Base-by-base conservation (phyloP, 2,888 invertebrate species). In the Stenurella melanura region DNA sequence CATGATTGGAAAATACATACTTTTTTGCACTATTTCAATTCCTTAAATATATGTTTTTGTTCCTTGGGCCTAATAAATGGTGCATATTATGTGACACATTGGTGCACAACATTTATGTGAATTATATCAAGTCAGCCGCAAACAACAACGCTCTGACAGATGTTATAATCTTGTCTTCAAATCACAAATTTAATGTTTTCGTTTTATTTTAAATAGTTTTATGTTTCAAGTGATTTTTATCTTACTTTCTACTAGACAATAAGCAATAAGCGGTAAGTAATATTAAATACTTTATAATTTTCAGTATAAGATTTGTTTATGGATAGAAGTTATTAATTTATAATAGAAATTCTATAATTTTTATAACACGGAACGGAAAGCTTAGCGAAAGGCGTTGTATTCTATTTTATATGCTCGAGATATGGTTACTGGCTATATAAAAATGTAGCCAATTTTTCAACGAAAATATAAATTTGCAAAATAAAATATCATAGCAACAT, bases 231-330 rank as follows among this genome's bases (percentile, higher is more conserved):
- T 75, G 73, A 70, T 70, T 78, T 75, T 71, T 74, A 50, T 67
- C 34, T 71, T 68, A 61, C 57, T 64, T 60, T 71, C 57, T 61
- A 67, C 30, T 75, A 77, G 72, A 66, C 57, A 64, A 34, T 77
- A 75, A 75, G 76, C 38, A 69, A 72, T 70, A 77, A 77, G 68
- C 77, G 77, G 79, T 79, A 72, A 76, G 79, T 79, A 19, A 9
- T 42, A 34, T 38, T 17, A 57, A 30, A 38, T n/a, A 17, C n/a
- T 1, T 60, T 3, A 12, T 34, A 34, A 34, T 34, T 63, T 18
- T 9, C 10, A 50, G 5, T n/a, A n/a, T 50, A n/a, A 50, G 5
- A n/a, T 50, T 50, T 50, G n/a, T 50, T 17, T 50, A 50, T n/a
- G 0, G 3, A 12, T 12, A 42, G 7, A 34, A 9, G 30, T 12